Evolutionary conservation across 2,888 invertebrate species (phyloP), one percentile per base, ranked within the genome.

Genomic region (Hyles lineata): DNA sequence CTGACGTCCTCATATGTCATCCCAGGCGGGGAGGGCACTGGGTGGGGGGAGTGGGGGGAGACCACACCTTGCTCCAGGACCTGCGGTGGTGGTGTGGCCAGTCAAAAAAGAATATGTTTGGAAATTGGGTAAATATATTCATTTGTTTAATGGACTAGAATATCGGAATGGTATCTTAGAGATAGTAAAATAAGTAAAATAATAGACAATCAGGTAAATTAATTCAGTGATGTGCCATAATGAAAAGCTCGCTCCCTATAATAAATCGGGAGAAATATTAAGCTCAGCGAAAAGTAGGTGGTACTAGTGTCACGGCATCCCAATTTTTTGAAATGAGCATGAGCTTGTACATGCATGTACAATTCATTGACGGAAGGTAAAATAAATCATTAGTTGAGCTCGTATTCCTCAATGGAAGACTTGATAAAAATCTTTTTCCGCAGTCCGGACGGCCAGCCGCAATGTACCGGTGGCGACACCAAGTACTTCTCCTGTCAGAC

Each of bases 11-110:
- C 96, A 80, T 97, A 95, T 85, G 96, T 97, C 76, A 93, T 96
- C 76, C 97, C 97, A 50, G 96, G 95, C 25, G 96, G 96, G 5
- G 96, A 96, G 78, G 96, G 96, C 11, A 95, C 95, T 70, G 95
- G 95, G 15, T 98, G 98, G 98, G 96, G 97, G 6, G 96, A 97
- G 11, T 99, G 99, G 98, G 97, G 97, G 17, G 95, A 96, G 61
- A 97, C 97, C 71, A 96, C 97, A 35, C 95, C 97, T 72, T 99
- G 99, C 91, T 98, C 98, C 6, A 95, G 98, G 77, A 96, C 97
- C 25, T 99, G 99, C 87, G 99, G 99, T 0, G 98, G 98, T 19
- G 99, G 99, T 72, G 98, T 99, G 29, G 96, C 98, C 76, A 96
- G 96, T 83, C 98, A 98, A 92, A 96, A 96, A 74, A 96, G 99